Evolutionary conservation across 2,113 vertebrate genomes (phyloP).

Genomic region (Charina bottae): DNA sequence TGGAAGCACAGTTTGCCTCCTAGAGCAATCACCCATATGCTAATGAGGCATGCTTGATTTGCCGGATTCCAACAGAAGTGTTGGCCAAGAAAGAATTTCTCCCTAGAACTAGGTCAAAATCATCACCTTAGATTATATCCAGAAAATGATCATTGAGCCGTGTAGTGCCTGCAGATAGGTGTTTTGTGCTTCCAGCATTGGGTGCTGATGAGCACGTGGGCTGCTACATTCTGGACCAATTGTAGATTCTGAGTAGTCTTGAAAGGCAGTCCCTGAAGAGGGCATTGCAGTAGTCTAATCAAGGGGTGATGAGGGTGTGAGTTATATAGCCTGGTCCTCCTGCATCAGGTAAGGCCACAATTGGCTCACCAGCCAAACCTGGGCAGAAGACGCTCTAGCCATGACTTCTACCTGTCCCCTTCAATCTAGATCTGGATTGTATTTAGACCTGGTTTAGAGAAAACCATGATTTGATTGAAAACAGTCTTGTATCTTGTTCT

Average conservation of each 20-base stretch:
- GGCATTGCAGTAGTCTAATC: neutral
- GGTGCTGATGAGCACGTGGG: neutral
- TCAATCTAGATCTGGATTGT: neutral
- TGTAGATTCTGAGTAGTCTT: neutral
- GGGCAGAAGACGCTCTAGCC: neutral
- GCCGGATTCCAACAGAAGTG: no score
- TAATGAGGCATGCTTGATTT: no score
- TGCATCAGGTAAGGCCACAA: no score
- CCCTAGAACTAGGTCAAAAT: neutral
- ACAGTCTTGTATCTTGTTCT: constrained; percentile 36
- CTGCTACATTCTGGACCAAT: neutral
- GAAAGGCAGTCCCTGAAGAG: neutral
- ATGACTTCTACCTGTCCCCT: neutral
- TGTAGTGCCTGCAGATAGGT: neutral
- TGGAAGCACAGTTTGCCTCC: no score
- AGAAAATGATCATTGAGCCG: neutral
- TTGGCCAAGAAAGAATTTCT: neutral
- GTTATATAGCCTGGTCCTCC: neutral
- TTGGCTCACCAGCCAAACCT: no score
- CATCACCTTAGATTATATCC: neutral
- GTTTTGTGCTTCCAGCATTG: neutral
- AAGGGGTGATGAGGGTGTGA: neutral
- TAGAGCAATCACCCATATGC: no score
- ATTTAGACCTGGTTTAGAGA: neutral
- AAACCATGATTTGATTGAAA: neutral